These are phyloP conservation scores for Pteruthius melanotis DNA, from an alignment of 2,113 vertebrate genomes.

Conservation along the genomic window DNA sequence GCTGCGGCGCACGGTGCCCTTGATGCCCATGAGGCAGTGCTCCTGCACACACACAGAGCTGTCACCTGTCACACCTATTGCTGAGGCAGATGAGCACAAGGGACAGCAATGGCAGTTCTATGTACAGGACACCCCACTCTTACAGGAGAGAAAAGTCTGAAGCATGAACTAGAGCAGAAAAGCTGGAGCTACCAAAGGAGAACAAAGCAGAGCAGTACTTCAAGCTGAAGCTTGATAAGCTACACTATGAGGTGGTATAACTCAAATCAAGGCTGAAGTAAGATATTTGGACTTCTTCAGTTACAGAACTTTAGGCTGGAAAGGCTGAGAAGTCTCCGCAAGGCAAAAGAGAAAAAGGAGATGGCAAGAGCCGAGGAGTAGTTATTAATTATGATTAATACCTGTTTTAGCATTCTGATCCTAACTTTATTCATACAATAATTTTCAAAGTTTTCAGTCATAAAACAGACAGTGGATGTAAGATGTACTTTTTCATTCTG, in stretches of 20 bases:
- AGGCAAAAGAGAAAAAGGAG: not conserved
- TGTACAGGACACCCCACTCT: not conserved
- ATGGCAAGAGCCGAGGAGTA: not conserved
- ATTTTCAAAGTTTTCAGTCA: not conserved
- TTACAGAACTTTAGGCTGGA: not conserved
- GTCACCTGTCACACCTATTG: not conserved
- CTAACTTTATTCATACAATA: not conserved
- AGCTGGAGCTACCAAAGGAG: not conserved
- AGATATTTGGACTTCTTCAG: not conserved
- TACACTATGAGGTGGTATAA: not conserved
- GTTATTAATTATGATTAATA: not conserved
- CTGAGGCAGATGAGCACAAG: not conserved
- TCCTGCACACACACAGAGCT: constrained; percentile 73
- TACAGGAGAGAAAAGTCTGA: not conserved
- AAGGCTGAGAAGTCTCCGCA: not conserved
- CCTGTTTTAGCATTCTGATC: not conserved
- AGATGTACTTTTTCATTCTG: not conserved
- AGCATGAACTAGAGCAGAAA: not conserved
- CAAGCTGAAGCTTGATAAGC: not conserved
- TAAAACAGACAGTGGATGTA: not conserved
- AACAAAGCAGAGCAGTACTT: not conserved
- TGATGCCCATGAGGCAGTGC: constrained; percentile 98
- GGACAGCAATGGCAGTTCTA: not conserved
- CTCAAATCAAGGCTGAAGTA: not conserved
- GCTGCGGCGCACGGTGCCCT: constrained; percentile 92